These are phyloP conservation scores for Sphyrna mokarran DNA, from an alignment of 2,113 vertebrate species.

Conservation along the genomic window DNA sequence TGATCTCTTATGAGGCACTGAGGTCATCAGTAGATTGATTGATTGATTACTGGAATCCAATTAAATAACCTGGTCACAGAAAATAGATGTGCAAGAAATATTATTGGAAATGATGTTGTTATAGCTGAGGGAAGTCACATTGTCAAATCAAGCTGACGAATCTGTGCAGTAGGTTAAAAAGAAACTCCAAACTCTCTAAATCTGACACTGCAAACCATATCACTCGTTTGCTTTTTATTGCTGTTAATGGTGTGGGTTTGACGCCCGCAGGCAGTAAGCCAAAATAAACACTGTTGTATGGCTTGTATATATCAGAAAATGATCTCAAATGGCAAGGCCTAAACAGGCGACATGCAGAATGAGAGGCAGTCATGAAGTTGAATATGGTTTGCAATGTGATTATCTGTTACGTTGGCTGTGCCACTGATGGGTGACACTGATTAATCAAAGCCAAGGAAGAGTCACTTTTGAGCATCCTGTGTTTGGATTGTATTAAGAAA, in stretches of 20 bases:
- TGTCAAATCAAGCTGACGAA: background rate
- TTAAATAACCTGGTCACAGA: background rate
- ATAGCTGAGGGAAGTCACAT: background rate
- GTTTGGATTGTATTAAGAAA: background rate
- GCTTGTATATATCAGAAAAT: background rate
- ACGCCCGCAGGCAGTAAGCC: background rate
- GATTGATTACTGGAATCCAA: background rate
- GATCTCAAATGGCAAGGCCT: background rate
- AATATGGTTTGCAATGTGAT: background rate
- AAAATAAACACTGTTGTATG: background rate
- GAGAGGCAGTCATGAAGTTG: background rate
- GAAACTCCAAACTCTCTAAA: background rate
- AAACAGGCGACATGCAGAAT: background rate
- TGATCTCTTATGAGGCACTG: background rate
- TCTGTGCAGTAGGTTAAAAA: background rate
- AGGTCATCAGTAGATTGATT: constrained; percentile 4
- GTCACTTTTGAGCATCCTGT: background rate
- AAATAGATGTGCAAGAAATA: background rate
- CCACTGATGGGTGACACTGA: background rate
- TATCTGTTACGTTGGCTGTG: background rate
- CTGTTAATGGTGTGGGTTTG: background rate
- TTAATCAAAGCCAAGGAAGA: background rate
- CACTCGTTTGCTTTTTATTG: background rate
- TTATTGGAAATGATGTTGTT: background rate
- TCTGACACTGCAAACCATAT: background rate